These are phyloP conservation scores for Amazona vittata DNA, from an alignment of 2,113 vertebrate species.

Conservation along the genomic window DNA sequence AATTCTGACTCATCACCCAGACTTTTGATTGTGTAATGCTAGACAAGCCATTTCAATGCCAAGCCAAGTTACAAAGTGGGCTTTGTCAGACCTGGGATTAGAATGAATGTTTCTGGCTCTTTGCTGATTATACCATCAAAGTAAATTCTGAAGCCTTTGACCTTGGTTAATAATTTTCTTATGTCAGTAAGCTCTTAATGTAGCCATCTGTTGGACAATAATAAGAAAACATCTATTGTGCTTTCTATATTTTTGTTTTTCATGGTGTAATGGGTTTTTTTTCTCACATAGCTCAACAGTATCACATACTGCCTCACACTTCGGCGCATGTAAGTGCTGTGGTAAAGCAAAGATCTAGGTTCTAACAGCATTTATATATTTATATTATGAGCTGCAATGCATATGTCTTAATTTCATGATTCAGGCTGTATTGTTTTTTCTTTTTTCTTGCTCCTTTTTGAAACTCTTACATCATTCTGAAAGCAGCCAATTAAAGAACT, in stretches of 20 bases:
- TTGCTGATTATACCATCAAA: slow-evolving; percentile 3
- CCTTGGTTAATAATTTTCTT: neutral
- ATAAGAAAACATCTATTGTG: neutral
- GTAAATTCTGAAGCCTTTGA: neutral
- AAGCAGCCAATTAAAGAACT: neutral
- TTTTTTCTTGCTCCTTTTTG: neutral
- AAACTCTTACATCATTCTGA: slow-evolving; percentile 20
- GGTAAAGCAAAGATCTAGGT: neutral
- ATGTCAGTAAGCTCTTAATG: neutral
- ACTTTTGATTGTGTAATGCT: neutral
- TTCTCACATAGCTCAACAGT: neutral
- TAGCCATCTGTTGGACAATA: neutral
- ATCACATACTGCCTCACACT: neutral
- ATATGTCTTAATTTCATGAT: neutral
- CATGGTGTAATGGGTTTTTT: neutral
- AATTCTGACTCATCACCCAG: neutral
- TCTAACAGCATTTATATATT: neutral
- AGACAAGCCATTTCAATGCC: neutral
- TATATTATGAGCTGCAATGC: neutral
- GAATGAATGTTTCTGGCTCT: slow-evolving; percentile 8
- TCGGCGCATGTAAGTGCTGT: neutral
- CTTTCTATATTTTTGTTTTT: neutral
- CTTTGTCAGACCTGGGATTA: neutral
- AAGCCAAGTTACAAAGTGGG: neutral
- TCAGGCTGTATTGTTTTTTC: neutral